These are phyloP conservation scores for Zosterops japonicus DNA, from an alignment of 2,113 vertebrate species.

Conservation along the genomic window DNA sequence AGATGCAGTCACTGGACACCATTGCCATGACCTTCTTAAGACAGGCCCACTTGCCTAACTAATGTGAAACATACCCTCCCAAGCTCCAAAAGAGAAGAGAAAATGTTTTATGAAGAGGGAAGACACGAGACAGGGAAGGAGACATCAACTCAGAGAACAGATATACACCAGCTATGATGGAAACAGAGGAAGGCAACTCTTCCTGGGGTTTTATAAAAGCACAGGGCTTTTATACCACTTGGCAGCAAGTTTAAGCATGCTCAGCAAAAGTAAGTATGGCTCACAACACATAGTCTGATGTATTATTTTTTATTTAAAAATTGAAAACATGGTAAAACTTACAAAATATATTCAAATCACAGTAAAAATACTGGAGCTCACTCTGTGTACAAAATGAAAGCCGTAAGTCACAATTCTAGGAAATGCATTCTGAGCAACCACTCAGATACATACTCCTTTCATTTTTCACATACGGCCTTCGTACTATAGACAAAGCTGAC, in stretches of 20 bases:
- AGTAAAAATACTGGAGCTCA: background rate
- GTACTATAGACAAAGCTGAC: background rate
- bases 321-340: background rate
- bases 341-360: background rate
- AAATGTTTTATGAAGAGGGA: background rate
- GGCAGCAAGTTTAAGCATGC: background rate
- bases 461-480: background rate
- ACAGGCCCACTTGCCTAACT: background rate
- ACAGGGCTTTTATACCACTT: background rate
- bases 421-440: background rate
- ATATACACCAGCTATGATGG: background rate
- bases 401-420: background rate
- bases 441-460: background rate
- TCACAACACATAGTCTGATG: background rate
- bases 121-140: background rate
- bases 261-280: background rate
- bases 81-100: background rate
- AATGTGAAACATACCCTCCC: background rate
- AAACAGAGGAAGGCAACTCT: background rate
- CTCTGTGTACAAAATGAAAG: background rate
- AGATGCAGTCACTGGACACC: background rate
- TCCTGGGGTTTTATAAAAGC: background rate
- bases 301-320: background rate
- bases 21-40: background rate
- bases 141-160: background rate